Evolutionary conservation across 1,140 invertebrate genomes (phyloP).

Genomic region (Geopemphigus sp.): DNA sequence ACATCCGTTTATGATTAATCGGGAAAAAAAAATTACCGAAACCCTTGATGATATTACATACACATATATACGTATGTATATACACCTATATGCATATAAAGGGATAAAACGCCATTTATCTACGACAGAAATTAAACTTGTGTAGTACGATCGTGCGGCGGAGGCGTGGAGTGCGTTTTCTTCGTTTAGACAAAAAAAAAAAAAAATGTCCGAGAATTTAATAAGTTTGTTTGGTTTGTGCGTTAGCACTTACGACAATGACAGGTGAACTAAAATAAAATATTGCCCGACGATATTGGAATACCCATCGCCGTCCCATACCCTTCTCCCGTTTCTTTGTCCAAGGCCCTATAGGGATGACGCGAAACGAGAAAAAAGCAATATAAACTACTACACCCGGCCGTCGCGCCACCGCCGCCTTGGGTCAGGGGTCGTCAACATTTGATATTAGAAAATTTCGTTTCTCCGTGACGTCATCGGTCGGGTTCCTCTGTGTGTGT

Average conservation of each 20-base stretch:
- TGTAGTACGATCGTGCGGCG: not conserved
- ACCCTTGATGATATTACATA: conserved; percentile 6
- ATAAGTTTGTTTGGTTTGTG: conserved; percentile 47
- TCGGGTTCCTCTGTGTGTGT: not conserved
- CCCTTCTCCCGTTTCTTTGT: conserved; percentile 38
- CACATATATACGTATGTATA: too few species aligned
- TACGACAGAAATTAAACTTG: not conserved
- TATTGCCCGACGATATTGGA: conserved; percentile 44
- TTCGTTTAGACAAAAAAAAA: conserved; percentile 16
- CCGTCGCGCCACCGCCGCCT: not conserved
- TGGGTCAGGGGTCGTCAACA: conserved; percentile 37
- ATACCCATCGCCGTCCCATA: conserved; percentile 16
- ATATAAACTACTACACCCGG: conserved; percentile 41
- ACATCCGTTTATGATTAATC: conserved; percentile 39
- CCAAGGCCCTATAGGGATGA: conserved; percentile 2
- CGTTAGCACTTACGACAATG: conserved; percentile 45
- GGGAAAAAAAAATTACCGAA: not conserved
- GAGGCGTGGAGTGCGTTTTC: not conserved
- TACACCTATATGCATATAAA: not conserved
- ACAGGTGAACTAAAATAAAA: conserved; percentile 49
- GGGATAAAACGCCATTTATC: not conserved
- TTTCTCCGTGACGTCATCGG: conserved; percentile 18
- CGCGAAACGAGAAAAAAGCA: conserved; percentile 45
- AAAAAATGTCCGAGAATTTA: conserved; percentile 47
- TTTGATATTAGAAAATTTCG: conserved; percentile 26